These are phyloP conservation scores for Menidia menidia DNA, from an alignment of 2,797 vertebrate genomes.

Conservation along the genomic window DNA sequence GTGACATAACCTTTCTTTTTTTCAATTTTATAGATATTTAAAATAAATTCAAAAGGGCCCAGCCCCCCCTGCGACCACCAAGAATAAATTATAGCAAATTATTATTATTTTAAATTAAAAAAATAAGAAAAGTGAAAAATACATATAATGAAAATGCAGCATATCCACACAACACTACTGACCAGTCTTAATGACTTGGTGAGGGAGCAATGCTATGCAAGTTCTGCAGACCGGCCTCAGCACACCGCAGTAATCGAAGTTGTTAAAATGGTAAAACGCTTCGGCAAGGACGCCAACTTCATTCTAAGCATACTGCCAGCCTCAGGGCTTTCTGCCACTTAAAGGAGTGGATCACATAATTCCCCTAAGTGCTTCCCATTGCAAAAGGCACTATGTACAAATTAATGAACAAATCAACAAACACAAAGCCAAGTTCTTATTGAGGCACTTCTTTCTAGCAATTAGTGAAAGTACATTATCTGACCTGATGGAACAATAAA, in stretches of 20 bases:
- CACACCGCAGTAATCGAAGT: constrained; percentile 58
- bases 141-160: constrained; percentile 12
- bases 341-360: constrained; percentile 59
- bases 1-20: no score
- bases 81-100: no score
- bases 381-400: constrained; percentile 62
- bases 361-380: constrained; percentile 62
- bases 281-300: constrained; percentile 56
- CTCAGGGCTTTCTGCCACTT: constrained; percentile 65
- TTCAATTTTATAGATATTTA: no score
- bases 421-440: constrained; percentile 52
- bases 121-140: neutral
- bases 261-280: constrained; percentile 57
- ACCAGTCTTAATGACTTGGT: constrained; percentile 3
- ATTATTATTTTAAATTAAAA: neutral
- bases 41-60: no score
- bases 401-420: constrained; percentile 71
- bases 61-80: no score
- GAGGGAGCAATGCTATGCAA: constrained; percentile 1
- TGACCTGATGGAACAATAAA: constrained; percentile 31
- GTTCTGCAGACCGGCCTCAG: constrained; percentile 33
- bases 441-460: constrained; percentile 35
- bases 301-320: constrained; percentile 61
- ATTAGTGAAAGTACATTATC: constrained; percentile 57
- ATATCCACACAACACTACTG: neutral